Base-by-base conservation (phyloP, 2,797 vertebrate species). In the Amphiprion clarkii region DNA sequence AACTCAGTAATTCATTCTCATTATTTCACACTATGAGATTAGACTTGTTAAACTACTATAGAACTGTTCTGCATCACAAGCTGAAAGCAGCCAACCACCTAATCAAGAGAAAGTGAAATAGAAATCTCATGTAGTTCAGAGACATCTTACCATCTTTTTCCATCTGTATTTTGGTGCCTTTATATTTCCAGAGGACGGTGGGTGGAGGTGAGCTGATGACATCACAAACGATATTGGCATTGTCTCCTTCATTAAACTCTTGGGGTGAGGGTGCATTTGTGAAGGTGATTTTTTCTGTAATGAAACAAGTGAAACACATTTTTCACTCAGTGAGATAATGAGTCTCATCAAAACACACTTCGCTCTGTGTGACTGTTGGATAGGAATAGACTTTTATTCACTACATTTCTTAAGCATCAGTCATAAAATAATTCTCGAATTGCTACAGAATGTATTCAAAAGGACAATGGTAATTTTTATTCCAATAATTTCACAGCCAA, bases 211-310 rank as follows among this genome's bases (percentile, higher is more conserved):
- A 97, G 87, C 97, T 97, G 89, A 96, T 90, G 76, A 99, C 96
- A 1, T 99, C 97, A 73, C 98, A 99, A 25, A 97, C 83, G 0
- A 99, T 96, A 91, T 96, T 93, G 0, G 98, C 98, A 4, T 95
- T 95, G 31, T 99, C 97, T 13, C 97, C 97, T 74, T 99, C 98
- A 6, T 91, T 97, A 87, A 99, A 99, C 74, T 99, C 98, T 91
- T 99, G 98, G 0, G 96, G 98, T 12, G 97, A 97, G 0, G 98
- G 97, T 4, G 96, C 97, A 0, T 97, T 98, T 85, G 94, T 97
- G 94, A 99, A 99, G 88, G 96, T 98, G 83, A 99, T 96, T 89
- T 96, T 99, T 92, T 99, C 98, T 99, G 94, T 16, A 96, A 93
- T 11, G 64, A 7, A 80, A 87, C 31, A 70, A 3, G 6, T 0